Evolutionary conservation across 2,113 vertebrate species (phyloP).

Genomic region (Cephalophus harveyi): DNA sequence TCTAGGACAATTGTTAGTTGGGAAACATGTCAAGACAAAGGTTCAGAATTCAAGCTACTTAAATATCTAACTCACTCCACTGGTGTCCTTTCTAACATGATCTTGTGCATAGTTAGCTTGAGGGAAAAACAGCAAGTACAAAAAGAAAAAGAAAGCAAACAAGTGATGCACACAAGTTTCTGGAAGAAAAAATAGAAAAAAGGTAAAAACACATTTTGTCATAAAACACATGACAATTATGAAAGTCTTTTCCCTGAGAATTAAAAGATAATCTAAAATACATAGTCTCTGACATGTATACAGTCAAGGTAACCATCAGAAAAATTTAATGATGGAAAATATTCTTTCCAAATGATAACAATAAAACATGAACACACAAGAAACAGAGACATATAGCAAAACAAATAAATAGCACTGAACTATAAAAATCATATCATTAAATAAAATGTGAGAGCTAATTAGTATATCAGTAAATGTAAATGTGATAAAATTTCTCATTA

Average conservation of each 20-base stretch:
- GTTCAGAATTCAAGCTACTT: neutral
- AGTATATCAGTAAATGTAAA: neutral
- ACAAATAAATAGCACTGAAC: neutral
- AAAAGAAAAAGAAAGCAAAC: neutral
- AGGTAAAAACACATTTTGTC: neutral
- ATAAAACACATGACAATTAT: neutral
- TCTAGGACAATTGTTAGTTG: neutral
- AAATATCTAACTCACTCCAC: neutral
- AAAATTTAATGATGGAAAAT: neutral
- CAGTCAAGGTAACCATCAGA: neutral
- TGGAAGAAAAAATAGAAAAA: neutral
- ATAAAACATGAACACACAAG: neutral
- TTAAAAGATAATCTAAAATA: neutral
- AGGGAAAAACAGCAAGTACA: neutral
- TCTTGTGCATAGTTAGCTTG: neutral
- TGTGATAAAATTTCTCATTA: neutral
- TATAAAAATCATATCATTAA: neutral
- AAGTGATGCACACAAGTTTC: neutral
- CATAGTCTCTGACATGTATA: neutral
- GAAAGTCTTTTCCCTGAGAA: neutral
- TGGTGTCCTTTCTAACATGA: neutral
- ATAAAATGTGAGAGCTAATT: neutral
- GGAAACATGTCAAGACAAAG: neutral
- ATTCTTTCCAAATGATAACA: neutral
- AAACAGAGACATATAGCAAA: neutral